phyloP scores from a whole-genome alignment of 2,113 vertebrate genomes.

The Propithecus coquereli region DNA sequence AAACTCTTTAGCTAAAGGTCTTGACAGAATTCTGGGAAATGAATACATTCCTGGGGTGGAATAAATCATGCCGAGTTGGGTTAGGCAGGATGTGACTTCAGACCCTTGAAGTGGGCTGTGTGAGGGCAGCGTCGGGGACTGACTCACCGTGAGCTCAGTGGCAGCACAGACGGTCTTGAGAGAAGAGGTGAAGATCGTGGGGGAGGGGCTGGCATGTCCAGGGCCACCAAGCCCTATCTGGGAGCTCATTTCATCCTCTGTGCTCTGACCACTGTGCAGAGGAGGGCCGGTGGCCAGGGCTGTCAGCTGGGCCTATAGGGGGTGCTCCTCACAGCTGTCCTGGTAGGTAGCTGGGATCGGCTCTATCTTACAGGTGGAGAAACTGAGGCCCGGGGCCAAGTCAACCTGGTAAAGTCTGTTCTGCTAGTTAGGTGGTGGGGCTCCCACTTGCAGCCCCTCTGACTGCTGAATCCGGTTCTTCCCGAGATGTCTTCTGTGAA shows the following conservation, averaged over 20 bases:
- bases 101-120: constrained; percentile 30
- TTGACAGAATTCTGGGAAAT: constrained; percentile 66
- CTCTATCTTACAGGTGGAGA: not conserved
- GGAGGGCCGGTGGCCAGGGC: not conserved
- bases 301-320: not conserved
- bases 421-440: not conserved
- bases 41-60: constrained; percentile 52
- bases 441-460: not conserved
- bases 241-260: not conserved
- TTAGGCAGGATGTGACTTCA: constrained; percentile 72
- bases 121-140: constrained; percentile 9
- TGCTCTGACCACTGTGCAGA: not conserved
- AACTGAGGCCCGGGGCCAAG: not conserved
- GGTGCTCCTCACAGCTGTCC: not conserved
- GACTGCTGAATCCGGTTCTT: not conserved
- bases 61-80: constrained; percentile 55
- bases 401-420: not conserved
- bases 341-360: not conserved
- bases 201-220: not conserved
- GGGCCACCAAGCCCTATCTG: not conserved
- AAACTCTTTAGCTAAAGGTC: constrained; percentile 20
- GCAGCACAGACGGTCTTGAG: constrained; percentile 27
- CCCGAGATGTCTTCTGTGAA: not conserved
- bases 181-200: not conserved
- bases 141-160: constrained; percentile 58